Percentiles rank a stretch among this genome's conserved stretches.
Conservation (phyloP, 2,113 vertebrate species). For the Apteryx owenii region DNA sequence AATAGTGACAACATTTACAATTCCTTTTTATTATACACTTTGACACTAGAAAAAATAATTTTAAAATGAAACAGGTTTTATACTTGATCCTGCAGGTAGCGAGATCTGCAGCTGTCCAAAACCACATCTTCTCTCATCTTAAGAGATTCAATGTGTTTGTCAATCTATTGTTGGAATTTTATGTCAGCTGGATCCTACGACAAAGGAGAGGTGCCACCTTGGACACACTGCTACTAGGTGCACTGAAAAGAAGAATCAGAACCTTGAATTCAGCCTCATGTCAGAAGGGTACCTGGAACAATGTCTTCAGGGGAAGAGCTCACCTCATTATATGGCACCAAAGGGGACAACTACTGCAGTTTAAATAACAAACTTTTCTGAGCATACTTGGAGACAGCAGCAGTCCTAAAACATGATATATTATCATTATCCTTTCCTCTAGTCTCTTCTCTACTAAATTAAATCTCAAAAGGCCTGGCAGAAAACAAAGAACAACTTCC, state of each 20-base stretch:
- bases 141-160: not conserved
- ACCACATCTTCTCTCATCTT: not conserved
- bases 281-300: not conserved
- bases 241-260: constrained; percentile 19
- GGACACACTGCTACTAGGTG: not conserved
- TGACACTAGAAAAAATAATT: not conserved
- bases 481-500: not conserved
- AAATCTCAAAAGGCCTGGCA: not conserved
- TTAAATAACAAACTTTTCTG: not conserved
- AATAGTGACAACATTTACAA: not conserved
- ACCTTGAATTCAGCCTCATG: not conserved
- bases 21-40: not conserved
- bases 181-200: not conserved
- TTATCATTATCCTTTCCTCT: not conserved
- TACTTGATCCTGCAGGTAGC: not conserved
- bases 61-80: not conserved
- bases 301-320: not conserved
- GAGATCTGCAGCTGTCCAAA: not conserved
- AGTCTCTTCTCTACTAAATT: not conserved
- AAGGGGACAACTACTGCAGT: not conserved
- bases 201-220: not conserved
- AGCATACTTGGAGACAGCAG: not conserved
- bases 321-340: not conserved
- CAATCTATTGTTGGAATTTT: not conserved
- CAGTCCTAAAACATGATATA: not conserved